Base-by-base conservation (phyloP, 2,888 invertebrate genomes). In the Pollenia labialis region DNA sequence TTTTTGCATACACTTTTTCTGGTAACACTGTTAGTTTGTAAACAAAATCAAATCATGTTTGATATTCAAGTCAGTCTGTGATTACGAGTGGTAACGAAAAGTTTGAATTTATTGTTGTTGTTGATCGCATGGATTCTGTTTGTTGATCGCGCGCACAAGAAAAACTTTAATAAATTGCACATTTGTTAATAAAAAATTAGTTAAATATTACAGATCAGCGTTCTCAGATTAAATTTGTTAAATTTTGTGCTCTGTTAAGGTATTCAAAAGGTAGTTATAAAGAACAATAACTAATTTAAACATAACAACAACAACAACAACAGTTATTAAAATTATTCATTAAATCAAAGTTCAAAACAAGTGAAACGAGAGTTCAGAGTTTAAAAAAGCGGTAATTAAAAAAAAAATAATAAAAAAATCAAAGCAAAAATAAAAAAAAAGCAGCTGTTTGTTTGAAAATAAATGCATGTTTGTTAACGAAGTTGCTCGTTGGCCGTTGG, bases 11-110 rank as follows among this genome's bases (percentile, higher is more conserved):
- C 10, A 11, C 12, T 14, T 52, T 52, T 32, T 58, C 18, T 50
- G 75, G 75, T 64, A 76, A 76, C 75, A 64, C 75, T 52, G 79
- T 1, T 69, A 42, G 50, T 60, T 76, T 76, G 72, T 72, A 74
- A 79, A 85, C 79, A 80, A 80, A 68, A 54, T 74, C 32, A 52
- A 12, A 16, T 75, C 52, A 60, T 68, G 50, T 52, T 60, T 68
- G 48, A 60, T 42, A 42, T 3, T 64, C 62, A 76, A 76, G 72
- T 81, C 76, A 81, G 71, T 83, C 76, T 58, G 76, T 69, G 52
- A 44, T 84, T 81, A 68, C 64, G 80, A 76, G 84, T 54, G 72
- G 76, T 83, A 66, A 54, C 64, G 80, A 60, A 66, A 76, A 66
- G 83, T 83, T 4, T 76, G 14, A 44, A 46, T 32, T 18, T 54